Percentiles rank a stretch among this genome's conserved stretches.
phyloP scores from a whole-genome alignment of 2,797 vertebrate genomes.

The Neosilurus mollespiculum region DNA sequence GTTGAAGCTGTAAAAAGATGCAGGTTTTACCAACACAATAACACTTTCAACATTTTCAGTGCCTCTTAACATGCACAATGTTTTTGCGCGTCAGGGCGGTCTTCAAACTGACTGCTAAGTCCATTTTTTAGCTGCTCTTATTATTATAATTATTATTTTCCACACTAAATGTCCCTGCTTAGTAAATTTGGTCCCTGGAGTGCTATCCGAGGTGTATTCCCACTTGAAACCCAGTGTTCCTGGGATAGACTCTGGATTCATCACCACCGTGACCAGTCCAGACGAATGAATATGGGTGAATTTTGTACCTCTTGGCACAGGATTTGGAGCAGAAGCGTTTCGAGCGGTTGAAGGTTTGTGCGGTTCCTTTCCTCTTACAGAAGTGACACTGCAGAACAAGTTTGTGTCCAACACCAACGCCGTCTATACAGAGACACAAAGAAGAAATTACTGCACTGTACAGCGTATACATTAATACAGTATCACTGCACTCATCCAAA shows the following conservation, averaged over 20 bases:
- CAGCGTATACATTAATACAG: neutral
- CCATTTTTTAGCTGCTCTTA: no score
- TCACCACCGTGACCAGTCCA: neutral
- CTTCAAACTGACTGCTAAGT: no score
- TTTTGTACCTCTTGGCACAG: conserved; percentile 89
- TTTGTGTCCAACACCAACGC: conserved; percentile 79
- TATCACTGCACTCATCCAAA: neutral
- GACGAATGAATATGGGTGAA: neutral
- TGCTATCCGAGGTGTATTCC: neutral
- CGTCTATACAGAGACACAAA: conserved; percentile 61
- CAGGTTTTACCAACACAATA: no score
- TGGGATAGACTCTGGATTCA: neutral
- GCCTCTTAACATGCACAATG: no score
- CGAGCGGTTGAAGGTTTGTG: conserved; percentile 90
- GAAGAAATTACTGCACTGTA: neutral
- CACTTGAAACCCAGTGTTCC: neutral
- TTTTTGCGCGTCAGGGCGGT: no score
- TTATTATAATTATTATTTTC: no score
- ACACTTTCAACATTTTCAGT: no score
- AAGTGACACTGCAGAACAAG: conserved; percentile 94
- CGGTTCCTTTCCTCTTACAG: conserved; percentile 93
- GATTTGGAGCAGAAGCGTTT: conserved; percentile 96
- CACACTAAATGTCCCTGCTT: no score
- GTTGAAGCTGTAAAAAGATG: no score
- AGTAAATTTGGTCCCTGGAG: no score